These are phyloP conservation scores for Hydrozoanthus tunicans DNA, from an alignment of 64 coral and sea anemone species.

Conservation along the genomic window DNA sequence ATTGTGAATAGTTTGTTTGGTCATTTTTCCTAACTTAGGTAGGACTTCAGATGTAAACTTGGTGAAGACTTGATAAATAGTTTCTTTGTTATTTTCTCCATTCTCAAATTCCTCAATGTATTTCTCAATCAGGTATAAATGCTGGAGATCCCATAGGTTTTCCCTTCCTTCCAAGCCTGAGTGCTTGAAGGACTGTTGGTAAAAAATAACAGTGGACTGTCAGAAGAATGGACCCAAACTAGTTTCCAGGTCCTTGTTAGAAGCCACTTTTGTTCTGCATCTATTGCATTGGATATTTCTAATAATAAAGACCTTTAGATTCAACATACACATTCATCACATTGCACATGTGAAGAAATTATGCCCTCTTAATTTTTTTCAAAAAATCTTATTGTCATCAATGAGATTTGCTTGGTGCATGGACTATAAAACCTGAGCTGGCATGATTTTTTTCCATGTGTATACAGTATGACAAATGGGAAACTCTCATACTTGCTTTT, in stretches of 20 bases:
- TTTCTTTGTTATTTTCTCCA: background rate
- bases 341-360: too few species aligned
- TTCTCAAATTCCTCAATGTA: background rate
- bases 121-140: background rate
- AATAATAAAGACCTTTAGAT: too few species aligned
- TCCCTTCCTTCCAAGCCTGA: background rate
- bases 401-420: background rate
- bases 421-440: background rate
- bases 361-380: too few species aligned
- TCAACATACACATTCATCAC: too few species aligned
- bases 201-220: background rate
- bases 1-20: conserved; percentile 66
- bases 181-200: background rate
- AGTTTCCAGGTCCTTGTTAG: too few species aligned
- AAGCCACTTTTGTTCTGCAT: too few species aligned
- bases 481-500: too few species aligned
- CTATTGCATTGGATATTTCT: too few species aligned
- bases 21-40: background rate
- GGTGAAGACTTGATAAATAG: background rate
- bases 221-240: background rate
- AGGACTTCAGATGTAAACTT: conserved; percentile 30
- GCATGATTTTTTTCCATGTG: background rate
- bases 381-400: too few species aligned
- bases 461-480: too few species aligned
- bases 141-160: conserved; percentile 13